A percentile compares a stretch with the other conserved stretches of the same genome.
Evolutionary conservation across 1,140 invertebrate genomes (phyloP).

Genomic region (Globodera ellingtonae): DNA sequence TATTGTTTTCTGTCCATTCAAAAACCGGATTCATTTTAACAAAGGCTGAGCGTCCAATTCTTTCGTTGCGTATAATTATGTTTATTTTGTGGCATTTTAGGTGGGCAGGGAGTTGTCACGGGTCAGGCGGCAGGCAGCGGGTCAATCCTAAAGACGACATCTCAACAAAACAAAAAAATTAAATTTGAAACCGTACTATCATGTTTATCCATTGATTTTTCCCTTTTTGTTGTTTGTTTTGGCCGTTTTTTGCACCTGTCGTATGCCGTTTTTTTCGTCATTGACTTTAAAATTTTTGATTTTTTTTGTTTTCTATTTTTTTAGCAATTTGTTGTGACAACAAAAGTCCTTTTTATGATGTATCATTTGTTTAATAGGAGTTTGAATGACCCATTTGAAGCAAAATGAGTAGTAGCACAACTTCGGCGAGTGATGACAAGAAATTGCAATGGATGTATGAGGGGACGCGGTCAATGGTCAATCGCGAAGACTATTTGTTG

Average conservation of each 20-base stretch:
- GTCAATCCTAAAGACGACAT: slow-evolving; percentile 10
- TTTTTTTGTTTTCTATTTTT: not conserved
- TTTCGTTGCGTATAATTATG: not conserved
- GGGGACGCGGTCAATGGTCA: slow-evolving; percentile 49
- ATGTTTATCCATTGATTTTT: not conserved
- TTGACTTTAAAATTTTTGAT: slow-evolving; percentile 9
- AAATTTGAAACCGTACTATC: not conserved
- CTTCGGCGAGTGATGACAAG: slow-evolving; percentile 17
- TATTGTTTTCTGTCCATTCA: too few relatives aligned
- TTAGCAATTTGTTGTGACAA: not conserved
- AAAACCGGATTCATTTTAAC: too few relatives aligned
- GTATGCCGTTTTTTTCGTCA: not conserved
- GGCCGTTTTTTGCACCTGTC: not conserved
- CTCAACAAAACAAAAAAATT: not conserved
- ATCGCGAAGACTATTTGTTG: slow-evolving; percentile 52
- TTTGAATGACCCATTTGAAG: not conserved
- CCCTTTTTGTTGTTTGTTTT: slow-evolving; percentile 4
- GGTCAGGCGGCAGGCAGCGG: slow-evolving; percentile 39
- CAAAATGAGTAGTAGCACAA: slow-evolving; percentile 23
- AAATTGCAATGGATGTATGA: slow-evolving; percentile 55
- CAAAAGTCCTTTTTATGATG: not conserved
- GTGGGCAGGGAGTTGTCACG: slow-evolving; percentile 36
- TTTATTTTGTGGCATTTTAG: not conserved
- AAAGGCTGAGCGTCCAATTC: not conserved
- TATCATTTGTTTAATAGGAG: not conserved